Evolutionary conservation across 2,888 invertebrate genomes (phyloP).

Genomic region (Diogma glabrata): DNA sequence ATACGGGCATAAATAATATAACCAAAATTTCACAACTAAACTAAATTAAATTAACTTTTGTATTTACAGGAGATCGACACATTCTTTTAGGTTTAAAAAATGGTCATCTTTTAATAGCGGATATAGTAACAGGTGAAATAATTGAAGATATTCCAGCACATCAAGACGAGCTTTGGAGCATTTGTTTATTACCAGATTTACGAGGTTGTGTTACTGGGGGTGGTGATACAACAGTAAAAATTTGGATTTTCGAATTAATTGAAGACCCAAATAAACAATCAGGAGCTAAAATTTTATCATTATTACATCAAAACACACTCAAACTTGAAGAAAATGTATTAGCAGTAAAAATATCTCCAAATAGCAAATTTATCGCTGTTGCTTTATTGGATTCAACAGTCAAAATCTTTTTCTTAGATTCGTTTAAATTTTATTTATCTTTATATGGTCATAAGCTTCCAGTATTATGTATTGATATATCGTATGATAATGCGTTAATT

Average conservation of each 20-base stretch:
- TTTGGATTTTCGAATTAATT: conserved; percentile 88
- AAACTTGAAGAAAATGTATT: conserved; percentile 81
- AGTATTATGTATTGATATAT: conserved; percentile 86
- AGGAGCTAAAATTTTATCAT: conserved; percentile 51
- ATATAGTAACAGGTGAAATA: conserved; percentile 69
- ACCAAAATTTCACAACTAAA: too few relatives aligned
- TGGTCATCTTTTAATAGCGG: conserved; percentile 71
- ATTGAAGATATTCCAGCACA: conserved; percentile 79
- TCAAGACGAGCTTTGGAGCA: conserved; percentile 62
- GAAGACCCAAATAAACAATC: conserved; percentile 53
- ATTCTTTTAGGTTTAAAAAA: conserved; percentile 76
- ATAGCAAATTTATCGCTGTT: conserved; percentile 78
- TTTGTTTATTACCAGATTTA: conserved; percentile 69
- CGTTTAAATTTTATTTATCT: conserved; percentile 89
- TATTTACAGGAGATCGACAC: conserved; percentile 59
- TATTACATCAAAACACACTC: conserved; percentile 69
- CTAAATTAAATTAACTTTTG: too few relatives aligned
- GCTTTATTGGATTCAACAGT: conserved; percentile 88
- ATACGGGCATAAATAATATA: neutral
- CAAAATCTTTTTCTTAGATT: conserved; percentile 88
- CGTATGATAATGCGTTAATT: conserved; percentile 73
- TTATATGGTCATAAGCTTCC: conserved; percentile 95
- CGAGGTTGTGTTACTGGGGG: conserved; percentile 79
- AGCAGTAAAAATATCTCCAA: conserved; percentile 70
- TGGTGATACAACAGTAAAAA: conserved; percentile 79